These are phyloP conservation scores for Thaleichthys pacificus DNA, from an alignment of 2,797 vertebrate genomes.

Conservation along the genomic window DNA sequence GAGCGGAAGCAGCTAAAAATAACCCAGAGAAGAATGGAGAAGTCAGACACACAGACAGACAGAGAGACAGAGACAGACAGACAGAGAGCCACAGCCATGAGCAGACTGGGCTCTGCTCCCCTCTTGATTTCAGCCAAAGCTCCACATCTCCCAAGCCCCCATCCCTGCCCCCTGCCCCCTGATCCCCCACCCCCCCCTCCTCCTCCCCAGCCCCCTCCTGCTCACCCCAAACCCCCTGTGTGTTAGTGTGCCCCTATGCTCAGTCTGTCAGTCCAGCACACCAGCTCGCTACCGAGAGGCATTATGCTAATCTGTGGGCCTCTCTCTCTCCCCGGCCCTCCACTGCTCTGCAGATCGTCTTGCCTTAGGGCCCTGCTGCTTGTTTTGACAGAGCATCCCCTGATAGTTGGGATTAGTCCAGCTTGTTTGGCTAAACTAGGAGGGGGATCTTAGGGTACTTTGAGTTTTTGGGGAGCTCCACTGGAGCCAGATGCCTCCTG, in stretches of 20 bases:
- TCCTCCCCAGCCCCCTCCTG: conserved; percentile 17
- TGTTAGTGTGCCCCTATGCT: conserved; percentile 86
- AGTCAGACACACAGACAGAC: conserved; percentile 44
- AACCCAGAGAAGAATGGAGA: conserved; percentile 55
- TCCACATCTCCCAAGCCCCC: conserved; percentile 74
- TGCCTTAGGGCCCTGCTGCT: conserved; percentile 98
- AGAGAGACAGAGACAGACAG: too few species aligned
- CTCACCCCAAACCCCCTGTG: conserved; percentile 74
- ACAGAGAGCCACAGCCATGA: conserved; percentile 44
- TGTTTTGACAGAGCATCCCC: conserved; percentile 99
- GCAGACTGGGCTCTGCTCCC: conserved; percentile 63
- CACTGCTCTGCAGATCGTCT: conserved; percentile 92
- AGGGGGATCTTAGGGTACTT: conserved; percentile 86
- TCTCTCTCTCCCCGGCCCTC: conserved; percentile 74
- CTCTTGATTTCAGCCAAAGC: conserved; percentile 75
- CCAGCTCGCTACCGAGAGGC: conserved; percentile 95
- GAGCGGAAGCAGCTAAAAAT: conserved; percentile 65
- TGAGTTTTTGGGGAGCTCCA: conserved; percentile 84
- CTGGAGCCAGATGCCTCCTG: conserved; percentile 93
- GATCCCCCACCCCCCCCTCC: conserved; percentile 77
- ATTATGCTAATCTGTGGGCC: conserved; percentile 92
- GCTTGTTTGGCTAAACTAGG: conserved; percentile 97
- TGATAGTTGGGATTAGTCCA: conserved; percentile 99
- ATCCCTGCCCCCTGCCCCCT: conserved; percentile 84
- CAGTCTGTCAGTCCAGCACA: conserved; percentile 92